A percentile compares a stretch with the other conserved stretches of the same genome.
Conservation (phyloP, 2,113 vertebrate genomes). For the Xiphophorus maculatus region DNA sequence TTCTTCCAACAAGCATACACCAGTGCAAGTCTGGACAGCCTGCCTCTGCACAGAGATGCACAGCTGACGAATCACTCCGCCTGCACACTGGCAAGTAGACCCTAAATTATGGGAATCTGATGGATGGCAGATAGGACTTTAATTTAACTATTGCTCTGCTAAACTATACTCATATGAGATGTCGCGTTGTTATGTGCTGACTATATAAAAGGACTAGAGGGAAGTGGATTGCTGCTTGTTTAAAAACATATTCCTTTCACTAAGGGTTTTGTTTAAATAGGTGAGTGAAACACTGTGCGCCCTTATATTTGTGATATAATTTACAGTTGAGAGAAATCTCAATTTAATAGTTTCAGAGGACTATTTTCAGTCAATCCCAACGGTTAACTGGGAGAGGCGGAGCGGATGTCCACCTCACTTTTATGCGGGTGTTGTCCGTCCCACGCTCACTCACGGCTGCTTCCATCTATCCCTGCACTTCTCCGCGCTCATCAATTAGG, state of each 20-base stretch:
- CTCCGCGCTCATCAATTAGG: slow-evolving; percentile 61
- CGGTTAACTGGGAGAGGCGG: slow-evolving; percentile 61
- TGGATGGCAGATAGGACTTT: slow-evolving; percentile 47
- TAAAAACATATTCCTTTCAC: background rate
- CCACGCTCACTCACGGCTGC: slow-evolving; percentile 47
- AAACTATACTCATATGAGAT: too few relatives aligned
- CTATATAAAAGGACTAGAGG: background rate
- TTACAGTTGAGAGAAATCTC: background rate
- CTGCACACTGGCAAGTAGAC: slow-evolving; percentile 77
- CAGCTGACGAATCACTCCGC: slow-evolving; percentile 80
- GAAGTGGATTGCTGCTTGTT: background rate
- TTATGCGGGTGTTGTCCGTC: slow-evolving; percentile 68
- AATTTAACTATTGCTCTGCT: background rate
- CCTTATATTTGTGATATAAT: background rate
- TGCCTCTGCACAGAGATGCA: slow-evolving; percentile 78
- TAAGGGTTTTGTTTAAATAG: background rate
- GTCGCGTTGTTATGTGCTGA: background rate
- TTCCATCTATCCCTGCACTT: slow-evolving; percentile 53
- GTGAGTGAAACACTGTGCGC: background rate
- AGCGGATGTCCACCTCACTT: slow-evolving; percentile 72
- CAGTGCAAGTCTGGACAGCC: slow-evolving; percentile 80
- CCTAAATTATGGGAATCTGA: slow-evolving; percentile 67
- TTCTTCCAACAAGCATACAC: slow-evolving; percentile 67
- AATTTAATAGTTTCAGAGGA: slow-evolving; percentile 38
- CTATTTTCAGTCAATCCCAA: slow-evolving; percentile 68